phyloP scores from a whole-genome alignment of 2,113 vertebrate genomes.

The Anhinga rufa region DNA sequence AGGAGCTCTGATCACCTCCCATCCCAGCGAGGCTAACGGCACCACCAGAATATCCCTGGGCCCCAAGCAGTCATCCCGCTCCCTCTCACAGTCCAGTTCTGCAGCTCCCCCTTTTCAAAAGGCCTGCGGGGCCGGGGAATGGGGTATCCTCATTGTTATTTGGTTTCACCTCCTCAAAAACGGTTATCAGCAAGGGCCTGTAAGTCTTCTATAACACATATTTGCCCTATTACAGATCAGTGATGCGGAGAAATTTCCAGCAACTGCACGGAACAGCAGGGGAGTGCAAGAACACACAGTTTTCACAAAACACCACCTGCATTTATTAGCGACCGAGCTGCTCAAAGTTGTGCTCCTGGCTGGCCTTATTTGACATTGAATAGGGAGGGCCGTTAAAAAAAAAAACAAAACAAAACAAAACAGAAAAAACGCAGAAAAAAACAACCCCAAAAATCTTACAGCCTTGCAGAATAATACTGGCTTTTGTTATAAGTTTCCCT shows the following conservation, averaged over 20 bases:
- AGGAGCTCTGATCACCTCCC: neutral
- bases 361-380: neutral
- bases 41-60: neutral
- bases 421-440: neutral
- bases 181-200: neutral
- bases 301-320: neutral
- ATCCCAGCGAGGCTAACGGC: neutral
- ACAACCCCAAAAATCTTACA: neutral
- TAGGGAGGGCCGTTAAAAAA: neutral
- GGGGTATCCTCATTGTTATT: neutral
- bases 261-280: neutral
- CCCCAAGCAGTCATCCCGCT: neutral
- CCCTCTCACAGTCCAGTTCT: neutral
- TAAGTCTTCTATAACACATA: neutral
- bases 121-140: rapidly evolving
- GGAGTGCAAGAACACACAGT: neutral
- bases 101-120: neutral
- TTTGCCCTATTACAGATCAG: neutral
- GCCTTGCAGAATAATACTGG: neutral
- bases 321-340: neutral
- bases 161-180: neutral
- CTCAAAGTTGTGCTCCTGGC: neutral
- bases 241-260: rapidly evolving
- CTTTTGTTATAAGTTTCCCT: neutral
- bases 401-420: neutral